phyloP scores from a whole-genome alignment of 2,797 vertebrate genomes.

The Urosaurus nigricauda region DNA sequence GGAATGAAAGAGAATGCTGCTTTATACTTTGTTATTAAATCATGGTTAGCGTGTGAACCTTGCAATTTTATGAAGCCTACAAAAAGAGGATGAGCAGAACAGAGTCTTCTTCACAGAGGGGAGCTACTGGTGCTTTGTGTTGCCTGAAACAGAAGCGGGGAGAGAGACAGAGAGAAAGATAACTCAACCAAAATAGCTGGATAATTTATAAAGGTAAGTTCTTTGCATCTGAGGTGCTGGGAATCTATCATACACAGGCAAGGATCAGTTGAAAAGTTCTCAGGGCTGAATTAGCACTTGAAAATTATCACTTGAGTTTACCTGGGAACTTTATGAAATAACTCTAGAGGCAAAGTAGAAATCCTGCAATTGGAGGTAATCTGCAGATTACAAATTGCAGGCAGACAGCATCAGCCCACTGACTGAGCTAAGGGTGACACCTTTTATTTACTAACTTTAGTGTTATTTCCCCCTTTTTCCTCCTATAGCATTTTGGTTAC shows the following conservation, averaged over 20 bases:
- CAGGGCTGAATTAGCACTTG: neutral
- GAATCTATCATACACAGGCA: neutral
- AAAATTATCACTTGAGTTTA: neutral
- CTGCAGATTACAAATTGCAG: neutral
- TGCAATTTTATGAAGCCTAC: conserved; percentile 39
- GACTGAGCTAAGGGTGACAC: neutral
- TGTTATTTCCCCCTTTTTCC: neutral
- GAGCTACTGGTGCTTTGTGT: neutral
- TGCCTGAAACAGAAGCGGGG: neutral
- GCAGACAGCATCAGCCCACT: no score
- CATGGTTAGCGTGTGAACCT: conserved; percentile 27
- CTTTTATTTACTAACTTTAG: neutral
- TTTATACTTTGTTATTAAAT: conserved; percentile 43
- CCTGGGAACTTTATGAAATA: neutral
- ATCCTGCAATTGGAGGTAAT: neutral
- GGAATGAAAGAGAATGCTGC: neutral
- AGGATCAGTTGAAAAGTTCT: neutral
- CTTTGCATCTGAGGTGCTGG: neutral
- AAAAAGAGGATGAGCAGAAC: conserved; percentile 34
- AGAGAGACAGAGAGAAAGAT: neutral
- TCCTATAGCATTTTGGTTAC: neutral
- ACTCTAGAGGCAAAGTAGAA: neutral
- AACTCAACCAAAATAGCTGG: rapidly evolving
- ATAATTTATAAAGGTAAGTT: conserved; percentile 11
- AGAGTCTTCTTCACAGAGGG: neutral